Evolutionary conservation across 2,113 vertebrate species (phyloP).

Genomic region (Oncorhynchus kisutch): DNA sequence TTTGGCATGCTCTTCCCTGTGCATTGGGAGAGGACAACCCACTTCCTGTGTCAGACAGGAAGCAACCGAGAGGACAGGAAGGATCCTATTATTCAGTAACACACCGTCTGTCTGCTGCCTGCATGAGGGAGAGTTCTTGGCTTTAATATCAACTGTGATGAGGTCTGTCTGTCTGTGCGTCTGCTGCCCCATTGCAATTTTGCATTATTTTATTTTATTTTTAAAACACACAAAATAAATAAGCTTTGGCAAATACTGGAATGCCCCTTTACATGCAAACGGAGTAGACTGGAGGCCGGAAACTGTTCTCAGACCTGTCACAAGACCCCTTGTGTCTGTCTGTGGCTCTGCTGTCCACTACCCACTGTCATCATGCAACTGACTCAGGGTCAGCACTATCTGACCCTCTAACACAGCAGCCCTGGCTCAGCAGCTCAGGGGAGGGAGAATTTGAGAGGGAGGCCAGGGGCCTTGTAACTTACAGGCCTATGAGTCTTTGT

Average conservation of each 20-base stretch:
- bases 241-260: conserved; percentile 71
- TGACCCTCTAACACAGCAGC: background rate
- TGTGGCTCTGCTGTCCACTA: conserved; percentile 2
- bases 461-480: background rate
- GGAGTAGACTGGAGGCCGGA: conserved; percentile 13
- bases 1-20: conserved; percentile 11
- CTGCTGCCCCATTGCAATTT: conserved; percentile 32
- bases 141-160: conserved; percentile 34
- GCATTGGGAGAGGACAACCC: conserved; percentile 10
- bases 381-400: conserved; percentile 1
- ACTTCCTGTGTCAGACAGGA: background rate
- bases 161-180: conserved; percentile 37
- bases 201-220: conserved; percentile 22
- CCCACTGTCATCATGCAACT: conserved; percentile 9
- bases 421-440: conserved; percentile 18
- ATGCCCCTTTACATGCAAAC: conserved; percentile 45
- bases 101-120: background rate
- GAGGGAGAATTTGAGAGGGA: conserved; percentile 5
- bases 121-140: conserved; percentile 43
- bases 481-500: background rate
- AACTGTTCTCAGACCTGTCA: conserved; percentile 24
- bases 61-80: conserved; percentile 1
- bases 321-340: conserved; percentile 12
- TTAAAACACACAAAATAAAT: conserved; percentile 20
- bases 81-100: conserved; percentile 15